Evolutionary conservation across 2,888 invertebrate genomes (phyloP), one percentile per base, ranked within the genome.

Genomic region (Deroplatys truncata): DNA sequence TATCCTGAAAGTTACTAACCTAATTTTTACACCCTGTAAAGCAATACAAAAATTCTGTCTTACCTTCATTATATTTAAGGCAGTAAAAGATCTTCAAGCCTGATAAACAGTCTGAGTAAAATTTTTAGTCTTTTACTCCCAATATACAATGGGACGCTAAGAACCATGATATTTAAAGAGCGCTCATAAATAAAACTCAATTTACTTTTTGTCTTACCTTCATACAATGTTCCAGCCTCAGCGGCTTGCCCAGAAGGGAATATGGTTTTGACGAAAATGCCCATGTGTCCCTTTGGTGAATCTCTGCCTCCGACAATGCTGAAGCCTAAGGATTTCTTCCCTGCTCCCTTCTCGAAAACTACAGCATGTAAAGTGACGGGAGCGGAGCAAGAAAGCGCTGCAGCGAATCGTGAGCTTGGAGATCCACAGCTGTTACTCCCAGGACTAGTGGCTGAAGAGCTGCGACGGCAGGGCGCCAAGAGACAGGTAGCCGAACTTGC

Each of bases 301-400:
- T 96, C 95, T 86, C 94, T 93, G 8, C 96, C 96, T 4, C 96
- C 96, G 28, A 96, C 95, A 88, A 96, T 95, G 91, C 95, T 95
- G 93, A 96, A 96, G 1, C 96, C 96, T 2, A 96, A 93, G 72
- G 95, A 95, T 90, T 95, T 95, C 90, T 94, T 94, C 43, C 95
- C 94, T 15, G 93, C 93, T 0, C 95, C 95, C 92, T 95, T 95
- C 92, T 94, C 93, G 88, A 94, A 94, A 92, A 88, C 92, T 28
- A 91, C 90, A 29, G 91, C 89, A n/a, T 91, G 91, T 9, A 92
- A 91, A 15, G 91, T 89, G n/a, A 89, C 87, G 5, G 89, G 89
- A 4, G 49, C n/a, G 15, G 86, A 86, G 25, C 72, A 82, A 35
- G 82, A 87, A 16, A 9, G 28, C 1, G 86, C 82, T 20, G 86